phyloP scores from a whole-genome alignment of 2,888 invertebrate species.

The Diogma glabrata region DNA sequence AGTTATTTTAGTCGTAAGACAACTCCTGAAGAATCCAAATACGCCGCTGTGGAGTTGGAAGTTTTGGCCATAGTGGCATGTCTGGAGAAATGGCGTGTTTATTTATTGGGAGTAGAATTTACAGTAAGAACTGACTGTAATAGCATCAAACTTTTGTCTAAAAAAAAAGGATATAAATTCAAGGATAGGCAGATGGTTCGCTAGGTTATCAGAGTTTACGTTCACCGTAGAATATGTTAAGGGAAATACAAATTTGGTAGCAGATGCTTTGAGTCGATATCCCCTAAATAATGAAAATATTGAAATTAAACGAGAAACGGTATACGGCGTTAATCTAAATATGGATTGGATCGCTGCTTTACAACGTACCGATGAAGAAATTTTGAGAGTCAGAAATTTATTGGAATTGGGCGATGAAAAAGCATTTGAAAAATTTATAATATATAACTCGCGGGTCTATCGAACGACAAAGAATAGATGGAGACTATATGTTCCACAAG shows the following conservation, averaged over 20 bases:
- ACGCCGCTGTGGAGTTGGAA: too few relatives aligned
- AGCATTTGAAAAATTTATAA: not conserved
- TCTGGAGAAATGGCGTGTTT: too few relatives aligned
- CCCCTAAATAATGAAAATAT: not conserved
- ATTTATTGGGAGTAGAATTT: not conserved
- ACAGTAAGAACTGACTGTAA: not conserved
- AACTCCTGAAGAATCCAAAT: too few relatives aligned
- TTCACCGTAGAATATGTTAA: too few relatives aligned
- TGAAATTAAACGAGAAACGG: too few relatives aligned
- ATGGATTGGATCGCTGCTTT: not conserved
- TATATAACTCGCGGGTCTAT: not conserved
- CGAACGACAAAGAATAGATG: not conserved
- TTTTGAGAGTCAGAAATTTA: not conserved
- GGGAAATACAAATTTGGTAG: too few relatives aligned
- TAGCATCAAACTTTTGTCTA: not conserved
- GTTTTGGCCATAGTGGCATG: too few relatives aligned
- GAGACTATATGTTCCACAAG: too few relatives aligned
- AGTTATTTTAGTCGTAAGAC: too few relatives aligned
- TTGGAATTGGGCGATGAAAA: not conserved
- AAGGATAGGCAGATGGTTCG: too few relatives aligned
- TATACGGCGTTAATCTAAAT: not conserved
- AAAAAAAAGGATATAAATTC: not conserved
- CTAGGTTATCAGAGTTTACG: too few relatives aligned
- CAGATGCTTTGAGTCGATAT: not conserved
- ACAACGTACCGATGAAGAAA: too few relatives aligned